Conservation (phyloP, 2,797 vertebrate genomes). For the Pseudochaenichthys georgianus region DNA sequence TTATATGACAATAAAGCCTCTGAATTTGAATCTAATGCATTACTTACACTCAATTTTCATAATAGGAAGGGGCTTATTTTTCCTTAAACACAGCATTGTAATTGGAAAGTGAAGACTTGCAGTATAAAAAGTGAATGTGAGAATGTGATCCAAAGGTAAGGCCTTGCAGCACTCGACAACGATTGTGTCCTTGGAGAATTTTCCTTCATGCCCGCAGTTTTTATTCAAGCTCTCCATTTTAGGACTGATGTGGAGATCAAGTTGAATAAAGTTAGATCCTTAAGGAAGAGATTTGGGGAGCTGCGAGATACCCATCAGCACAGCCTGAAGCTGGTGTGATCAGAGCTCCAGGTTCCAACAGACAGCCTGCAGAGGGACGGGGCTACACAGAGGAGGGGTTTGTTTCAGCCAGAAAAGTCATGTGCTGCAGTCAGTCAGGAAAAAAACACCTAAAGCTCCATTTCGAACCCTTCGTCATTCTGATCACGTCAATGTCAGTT, state of each 20-base stretch:
- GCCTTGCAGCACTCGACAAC: background rate
- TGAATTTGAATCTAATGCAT: no score
- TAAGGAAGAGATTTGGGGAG: slow-evolving; percentile 9
- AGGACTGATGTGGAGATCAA: background rate
- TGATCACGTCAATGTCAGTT: background rate
- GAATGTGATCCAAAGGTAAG: background rate
- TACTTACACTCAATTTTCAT: background rate
- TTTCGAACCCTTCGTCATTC: background rate
- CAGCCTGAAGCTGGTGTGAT: slow-evolving; percentile 16
- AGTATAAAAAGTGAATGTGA: background rate
- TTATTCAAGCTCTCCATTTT: background rate
- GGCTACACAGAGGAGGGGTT: background rate
- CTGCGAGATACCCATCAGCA: background rate
- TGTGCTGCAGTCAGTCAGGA: background rate
- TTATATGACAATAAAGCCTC: no score
- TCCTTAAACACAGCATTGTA: background rate
- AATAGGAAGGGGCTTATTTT: background rate
- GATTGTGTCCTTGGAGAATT: background rate
- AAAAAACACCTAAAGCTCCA: background rate
- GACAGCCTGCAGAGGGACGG: background rate
- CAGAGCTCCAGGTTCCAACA: slow-evolving; percentile 2
- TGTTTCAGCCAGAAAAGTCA: slow-evolving; percentile 6
- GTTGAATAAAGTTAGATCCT: background rate
- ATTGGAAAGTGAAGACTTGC: background rate
- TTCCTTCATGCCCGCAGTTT: background rate